These are phyloP conservation scores for Darevskia nairensis DNA, from an alignment of 2,797 vertebrate species.

Conservation along the genomic window DNA sequence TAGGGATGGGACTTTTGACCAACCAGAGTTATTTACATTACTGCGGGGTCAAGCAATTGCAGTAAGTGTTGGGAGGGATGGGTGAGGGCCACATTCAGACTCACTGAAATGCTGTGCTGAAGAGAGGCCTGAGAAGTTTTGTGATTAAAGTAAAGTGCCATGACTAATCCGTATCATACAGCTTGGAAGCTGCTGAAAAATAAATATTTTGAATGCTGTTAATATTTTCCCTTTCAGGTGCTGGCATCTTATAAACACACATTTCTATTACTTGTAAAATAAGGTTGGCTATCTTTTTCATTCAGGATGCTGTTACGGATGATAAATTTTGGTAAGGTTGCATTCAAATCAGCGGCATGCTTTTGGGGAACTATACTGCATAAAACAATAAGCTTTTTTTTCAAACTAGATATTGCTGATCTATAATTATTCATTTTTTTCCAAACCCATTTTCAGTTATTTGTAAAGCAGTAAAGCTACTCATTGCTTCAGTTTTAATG, in stretches of 20 bases:
- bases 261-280: constrained; percentile 8
- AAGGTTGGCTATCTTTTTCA: neutral
- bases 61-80: neutral
- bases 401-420: neutral
- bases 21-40: constrained; percentile 14
- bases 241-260: constrained; percentile 10
- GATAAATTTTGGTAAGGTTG: constrained; percentile 1
- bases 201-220: constrained; percentile 11
- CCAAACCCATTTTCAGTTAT: neutral
- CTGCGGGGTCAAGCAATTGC: constrained; percentile 10
- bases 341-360: neutral
- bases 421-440: neutral
- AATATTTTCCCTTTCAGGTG: neutral
- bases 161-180: constrained; percentile 7
- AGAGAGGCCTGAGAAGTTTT: constrained; percentile 4
- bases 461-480: neutral
- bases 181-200: constrained; percentile 25
- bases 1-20: constrained; percentile 25
- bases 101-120: constrained; percentile 26
- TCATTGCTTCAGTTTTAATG: neutral
- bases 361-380: neutral
- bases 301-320: neutral
- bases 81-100: neutral
- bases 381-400: neutral
- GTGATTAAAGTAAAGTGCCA: constrained; percentile 16